Evolutionary conservation across 2,888 invertebrate genomes (phyloP).

Genomic region (Arenicola marina): DNA sequence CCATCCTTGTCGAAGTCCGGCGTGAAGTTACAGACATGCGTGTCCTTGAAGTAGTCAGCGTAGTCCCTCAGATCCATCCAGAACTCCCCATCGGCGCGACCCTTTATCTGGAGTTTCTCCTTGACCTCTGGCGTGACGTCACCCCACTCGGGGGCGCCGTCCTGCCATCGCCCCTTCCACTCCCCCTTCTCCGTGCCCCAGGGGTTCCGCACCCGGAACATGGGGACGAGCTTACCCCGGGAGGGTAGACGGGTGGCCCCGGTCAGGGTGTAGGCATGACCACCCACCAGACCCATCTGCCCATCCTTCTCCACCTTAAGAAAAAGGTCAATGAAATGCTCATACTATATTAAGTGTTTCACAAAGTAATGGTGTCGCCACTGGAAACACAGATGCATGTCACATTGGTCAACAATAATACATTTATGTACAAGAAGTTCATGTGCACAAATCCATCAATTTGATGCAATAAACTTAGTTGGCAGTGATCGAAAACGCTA

Average conservation of each 20-base stretch:
- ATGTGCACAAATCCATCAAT: too few relatives aligned
- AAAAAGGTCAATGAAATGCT: too few relatives aligned
- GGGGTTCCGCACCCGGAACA: conserved; percentile 69
- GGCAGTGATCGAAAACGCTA: too few relatives aligned
- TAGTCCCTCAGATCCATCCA: conserved; percentile 78
- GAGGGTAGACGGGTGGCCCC: neutral
- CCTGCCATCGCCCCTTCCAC: conserved; percentile 76
- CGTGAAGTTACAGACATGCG: conserved; percentile 76
- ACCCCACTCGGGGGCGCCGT: conserved; percentile 51
- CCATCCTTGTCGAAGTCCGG: conserved; percentile 75
- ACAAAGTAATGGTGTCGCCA: too few relatives aligned
- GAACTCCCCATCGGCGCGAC: conserved; percentile 73
- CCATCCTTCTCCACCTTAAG: too few relatives aligned
- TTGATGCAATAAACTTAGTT: too few relatives aligned
- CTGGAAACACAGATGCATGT: too few relatives aligned
- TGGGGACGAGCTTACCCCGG: conserved; percentile 26
- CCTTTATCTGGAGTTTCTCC: conserved; percentile 1
- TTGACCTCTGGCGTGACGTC: too few relatives aligned
- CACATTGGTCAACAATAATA: too few relatives aligned
- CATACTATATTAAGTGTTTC: too few relatives aligned
- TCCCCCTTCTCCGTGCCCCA: conserved; percentile 69
- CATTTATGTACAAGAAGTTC: too few relatives aligned
- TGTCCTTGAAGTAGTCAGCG: conserved; percentile 70
- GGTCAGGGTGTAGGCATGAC: conserved; percentile 3
- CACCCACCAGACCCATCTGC: conserved; percentile 1